Evolutionary conservation across 1,140 invertebrate genomes (phyloP).

Genomic region (Heliothis virescens): DNA sequence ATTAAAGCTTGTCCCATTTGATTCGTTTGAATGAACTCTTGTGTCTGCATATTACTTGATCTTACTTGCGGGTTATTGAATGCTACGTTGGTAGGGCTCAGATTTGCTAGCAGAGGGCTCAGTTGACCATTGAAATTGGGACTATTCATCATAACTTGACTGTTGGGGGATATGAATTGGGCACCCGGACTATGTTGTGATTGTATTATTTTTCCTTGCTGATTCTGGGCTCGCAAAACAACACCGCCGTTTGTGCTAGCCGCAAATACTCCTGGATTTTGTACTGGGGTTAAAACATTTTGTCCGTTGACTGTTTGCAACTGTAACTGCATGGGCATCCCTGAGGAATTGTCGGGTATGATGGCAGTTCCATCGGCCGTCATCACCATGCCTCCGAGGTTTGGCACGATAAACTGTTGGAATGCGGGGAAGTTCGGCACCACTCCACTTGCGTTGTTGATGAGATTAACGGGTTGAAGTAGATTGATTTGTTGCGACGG

Average conservation of each 20-base stretch:
- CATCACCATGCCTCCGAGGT: conserved; percentile 92
- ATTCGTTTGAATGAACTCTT: conserved; percentile 90
- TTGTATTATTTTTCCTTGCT: conserved; percentile 91
- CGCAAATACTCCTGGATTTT: conserved; percentile 90
- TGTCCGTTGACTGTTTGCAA: conserved; percentile 93
- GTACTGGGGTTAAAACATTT: conserved; percentile 91
- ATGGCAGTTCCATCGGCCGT: conserved; percentile 90
- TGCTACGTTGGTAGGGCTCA: conserved; percentile 90
- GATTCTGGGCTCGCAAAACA: conserved; percentile 91
- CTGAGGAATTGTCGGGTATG: conserved; percentile 89
- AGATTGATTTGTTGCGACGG: conserved; percentile 92
- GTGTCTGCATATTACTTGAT: conserved; percentile 87
- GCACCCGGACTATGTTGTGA: conserved; percentile 89
- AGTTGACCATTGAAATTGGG: conserved; percentile 92
- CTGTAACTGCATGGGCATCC: conserved; percentile 90
- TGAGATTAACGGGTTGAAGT: conserved; percentile 92
- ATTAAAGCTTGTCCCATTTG: conserved; percentile 92
- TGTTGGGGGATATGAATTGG: conserved; percentile 91
- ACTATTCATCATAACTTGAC: conserved; percentile 91
- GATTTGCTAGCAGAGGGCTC: conserved; percentile 91
- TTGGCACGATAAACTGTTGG: conserved; percentile 94
- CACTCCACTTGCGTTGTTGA: conserved; percentile 90
- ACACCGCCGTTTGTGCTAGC: conserved; percentile 90
- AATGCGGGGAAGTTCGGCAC: conserved; percentile 92
- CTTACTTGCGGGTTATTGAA: conserved; percentile 88